Percentiles rank a stretch among this genome's conserved stretches.
Conservation (phyloP, 2,797 vertebrate species). For the Agapornis canus region DNA sequence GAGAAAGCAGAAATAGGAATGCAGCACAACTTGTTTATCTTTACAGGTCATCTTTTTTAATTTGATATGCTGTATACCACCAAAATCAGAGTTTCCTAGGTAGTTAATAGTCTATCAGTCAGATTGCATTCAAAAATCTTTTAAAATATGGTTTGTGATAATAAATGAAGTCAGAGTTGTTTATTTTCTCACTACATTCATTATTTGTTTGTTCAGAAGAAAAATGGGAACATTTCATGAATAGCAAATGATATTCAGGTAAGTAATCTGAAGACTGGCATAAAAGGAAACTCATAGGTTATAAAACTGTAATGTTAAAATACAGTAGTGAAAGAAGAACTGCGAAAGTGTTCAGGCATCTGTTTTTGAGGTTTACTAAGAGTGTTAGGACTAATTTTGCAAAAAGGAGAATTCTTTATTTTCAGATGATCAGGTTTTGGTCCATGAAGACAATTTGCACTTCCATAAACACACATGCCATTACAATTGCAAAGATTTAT, state of each 20-base stretch:
- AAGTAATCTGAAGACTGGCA: neutral
- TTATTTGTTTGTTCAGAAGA: constrained; percentile 40
- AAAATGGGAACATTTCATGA: constrained; percentile 15
- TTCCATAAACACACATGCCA: neutral
- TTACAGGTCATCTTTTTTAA: constrained; percentile 9
- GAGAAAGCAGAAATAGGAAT: neutral
- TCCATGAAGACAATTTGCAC: neutral
- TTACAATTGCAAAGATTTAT: neutral
- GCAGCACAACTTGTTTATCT: neutral
- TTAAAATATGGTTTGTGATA: constrained; percentile 16
- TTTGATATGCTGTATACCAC: neutral
- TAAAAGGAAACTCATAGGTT: neutral
- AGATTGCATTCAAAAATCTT: constrained; percentile 14
- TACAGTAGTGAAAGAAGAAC: neutral
- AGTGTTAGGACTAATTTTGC: neutral
- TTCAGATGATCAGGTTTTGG: neutral
- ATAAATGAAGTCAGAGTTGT: constrained; percentile 39
- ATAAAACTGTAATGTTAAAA: neutral
- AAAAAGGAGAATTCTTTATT: neutral
- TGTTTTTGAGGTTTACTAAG: neutral
- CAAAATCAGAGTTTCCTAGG: constrained; percentile 14
- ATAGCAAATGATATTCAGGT: neutral
- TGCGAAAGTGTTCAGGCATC: neutral
- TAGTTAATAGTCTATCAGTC: constrained; percentile 2
- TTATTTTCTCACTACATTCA: constrained; percentile 9